Evolutionary conservation across 2,113 vertebrate genomes (phyloP).

Genomic region (Malaclemys terrapin): DNA sequence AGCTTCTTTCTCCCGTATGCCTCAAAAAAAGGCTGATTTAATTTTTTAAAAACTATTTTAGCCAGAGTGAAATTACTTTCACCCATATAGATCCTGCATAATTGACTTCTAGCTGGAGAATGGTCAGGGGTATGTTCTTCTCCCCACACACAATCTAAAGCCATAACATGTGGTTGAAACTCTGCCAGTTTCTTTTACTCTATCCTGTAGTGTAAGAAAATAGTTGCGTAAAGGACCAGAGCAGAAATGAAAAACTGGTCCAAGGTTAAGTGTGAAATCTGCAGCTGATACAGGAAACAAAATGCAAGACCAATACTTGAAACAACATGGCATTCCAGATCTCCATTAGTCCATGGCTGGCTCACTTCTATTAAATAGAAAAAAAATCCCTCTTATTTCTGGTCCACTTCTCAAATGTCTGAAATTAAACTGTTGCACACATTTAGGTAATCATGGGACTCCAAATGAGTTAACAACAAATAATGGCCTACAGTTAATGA

Average conservation of each 20-base stretch:
- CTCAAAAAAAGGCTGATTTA: conserved; percentile 5
- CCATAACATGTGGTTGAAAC: not conserved
- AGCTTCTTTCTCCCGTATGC: not conserved
- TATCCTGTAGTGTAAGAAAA: not conserved
- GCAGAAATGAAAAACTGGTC: not conserved
- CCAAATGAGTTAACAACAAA: conserved; percentile 15
- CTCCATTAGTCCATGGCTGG: not conserved
- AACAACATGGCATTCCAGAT: not conserved
- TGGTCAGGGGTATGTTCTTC: not conserved
- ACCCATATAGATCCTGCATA: not conserved
- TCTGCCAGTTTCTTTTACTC: not conserved
- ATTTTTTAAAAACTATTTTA: not conserved
- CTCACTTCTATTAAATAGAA: not conserved
- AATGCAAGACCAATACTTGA: not conserved
- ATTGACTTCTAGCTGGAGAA: not conserved
- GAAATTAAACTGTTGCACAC: not conserved
- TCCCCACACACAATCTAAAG: not conserved
- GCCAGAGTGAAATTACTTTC: not conserved
- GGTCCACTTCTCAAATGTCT: not conserved
- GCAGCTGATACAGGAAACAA: not conserved
- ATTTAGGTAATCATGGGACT: not conserved
- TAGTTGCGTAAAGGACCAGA: not conserved
- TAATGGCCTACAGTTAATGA: conserved; percentile 2
- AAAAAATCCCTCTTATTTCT: not conserved
- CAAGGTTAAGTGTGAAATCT: not conserved